These are phyloP conservation scores for Ephestia elutella DNA, from an alignment of 1,140 invertebrate species.

Conservation along the genomic window DNA sequence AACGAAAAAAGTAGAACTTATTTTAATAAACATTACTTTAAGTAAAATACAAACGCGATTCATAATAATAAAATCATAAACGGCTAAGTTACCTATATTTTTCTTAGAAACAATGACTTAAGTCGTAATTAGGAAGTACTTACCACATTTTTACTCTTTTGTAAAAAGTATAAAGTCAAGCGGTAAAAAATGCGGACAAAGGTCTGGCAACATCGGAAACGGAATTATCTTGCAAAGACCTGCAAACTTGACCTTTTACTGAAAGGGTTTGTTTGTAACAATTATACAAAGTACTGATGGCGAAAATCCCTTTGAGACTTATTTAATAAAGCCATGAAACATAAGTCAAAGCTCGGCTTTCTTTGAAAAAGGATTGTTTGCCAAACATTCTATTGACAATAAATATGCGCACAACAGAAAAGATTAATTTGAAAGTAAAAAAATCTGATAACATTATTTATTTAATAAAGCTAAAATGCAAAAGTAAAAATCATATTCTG, in stretches of 20 bases:
- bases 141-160: neutral
- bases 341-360: neutral
- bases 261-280: constrained; percentile 5
- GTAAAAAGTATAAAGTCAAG: neutral
- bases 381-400: no score
- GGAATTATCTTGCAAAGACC: constrained; percentile 1
- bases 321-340: constrained; percentile 1
- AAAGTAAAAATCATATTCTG: no score
- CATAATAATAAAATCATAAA: neutral
- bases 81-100: neutral
- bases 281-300: constrained; percentile 2
- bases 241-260: constrained; percentile 2
- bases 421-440: no score
- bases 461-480: no score
- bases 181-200: constrained; percentile 1
- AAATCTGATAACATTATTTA: no score
- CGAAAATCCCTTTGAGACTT: constrained; percentile 2
- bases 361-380: neutral
- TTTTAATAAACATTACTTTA: neutral
- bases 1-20: no score
- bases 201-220: neutral
- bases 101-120: neutral
- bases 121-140: neutral
- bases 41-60: no score
- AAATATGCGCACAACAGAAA: no score